phyloP scores from a whole-genome alignment of 2,113 vertebrate species.

The Aptenodytes patagonicus region DNA sequence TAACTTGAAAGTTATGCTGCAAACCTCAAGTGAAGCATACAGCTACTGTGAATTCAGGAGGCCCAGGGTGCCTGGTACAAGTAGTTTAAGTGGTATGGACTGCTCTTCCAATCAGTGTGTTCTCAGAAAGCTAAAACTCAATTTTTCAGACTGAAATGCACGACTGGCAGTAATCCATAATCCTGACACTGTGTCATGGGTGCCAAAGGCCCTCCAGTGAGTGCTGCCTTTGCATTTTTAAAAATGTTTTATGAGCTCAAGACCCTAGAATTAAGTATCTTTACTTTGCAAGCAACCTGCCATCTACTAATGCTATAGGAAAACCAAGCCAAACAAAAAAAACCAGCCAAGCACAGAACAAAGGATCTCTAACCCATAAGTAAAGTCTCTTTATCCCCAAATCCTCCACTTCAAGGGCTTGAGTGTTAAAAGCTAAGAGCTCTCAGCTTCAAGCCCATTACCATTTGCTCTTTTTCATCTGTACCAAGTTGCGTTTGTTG shows the following conservation, averaged over 20 bases:
- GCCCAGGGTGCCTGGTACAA: not conserved
- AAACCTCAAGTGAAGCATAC: not conserved
- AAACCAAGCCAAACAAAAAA: not conserved
- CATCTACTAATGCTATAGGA: not conserved
- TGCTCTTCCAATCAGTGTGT: not conserved
- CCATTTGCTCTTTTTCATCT: not conserved
- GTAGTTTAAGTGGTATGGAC: not conserved
- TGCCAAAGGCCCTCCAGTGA: conserved; percentile 33
- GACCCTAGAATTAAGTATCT: not conserved
- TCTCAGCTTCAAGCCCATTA: not conserved
- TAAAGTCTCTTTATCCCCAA: conserved; percentile 5
- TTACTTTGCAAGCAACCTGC: not conserved
- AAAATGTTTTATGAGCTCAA: conserved; percentile 16
- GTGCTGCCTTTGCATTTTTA: conserved; percentile 42
- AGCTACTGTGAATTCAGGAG: not conserved
- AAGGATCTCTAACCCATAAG: not conserved
- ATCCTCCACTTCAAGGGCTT: not conserved
- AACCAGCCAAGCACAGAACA: conserved; percentile 1
- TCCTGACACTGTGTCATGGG: conserved; percentile 24
- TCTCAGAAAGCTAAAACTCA: conserved; percentile 17
- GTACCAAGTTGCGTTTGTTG: not conserved
- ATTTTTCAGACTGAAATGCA: conserved; percentile 8
- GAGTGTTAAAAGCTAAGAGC: conserved; percentile 44
- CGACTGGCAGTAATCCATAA: conserved; percentile 47
- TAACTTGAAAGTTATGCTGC: not conserved